Evolutionary conservation across 2,797 vertebrate genomes (phyloP), one percentile per base, ranked within the genome.

Genomic region (Sorex maritimensis): DNA sequence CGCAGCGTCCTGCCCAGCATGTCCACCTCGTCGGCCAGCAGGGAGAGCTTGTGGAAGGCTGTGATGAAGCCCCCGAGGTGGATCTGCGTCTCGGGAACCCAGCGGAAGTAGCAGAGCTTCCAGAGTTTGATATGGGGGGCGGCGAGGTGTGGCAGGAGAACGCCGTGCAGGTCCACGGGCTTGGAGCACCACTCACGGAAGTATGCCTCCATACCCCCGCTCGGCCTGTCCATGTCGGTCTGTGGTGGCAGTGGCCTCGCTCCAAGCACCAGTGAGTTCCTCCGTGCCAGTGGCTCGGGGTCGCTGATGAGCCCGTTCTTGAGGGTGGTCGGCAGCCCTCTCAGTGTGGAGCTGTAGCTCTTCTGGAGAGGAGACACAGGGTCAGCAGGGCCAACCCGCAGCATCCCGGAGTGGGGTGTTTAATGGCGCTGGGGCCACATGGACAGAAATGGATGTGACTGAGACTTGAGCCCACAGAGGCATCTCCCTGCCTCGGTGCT

Each of bases 61-160:
- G 99, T 98, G 97, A 99, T 97, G 96, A 98, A 96, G 89, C 99
- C 99, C 0, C 99, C 99, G 0, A 97, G 97, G 46, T 96, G 96
- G 94, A 99, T 99, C 98, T 99, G 99, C 19, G 98, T 98, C 97
- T 99, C 99, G 0, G 99, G 99, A 52, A 99, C 98, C 99, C 99
- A 99, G 95, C 99, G 99, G 69, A 99, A 98, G 97, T 99, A 99
- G 97, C 98, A 99, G 4, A 99, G 99, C 96, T 99, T 99, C 99
- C 99, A 99, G 28, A 99, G 98, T 86, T 98, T 98, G 49, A 99
- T 88, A 83, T 99, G 99, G 0, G 98, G 98, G 28, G 99, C 98
- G 0, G 99, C 98, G 77, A 99, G 94, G 9, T 96, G 98, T 1
- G 99, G 99, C 38, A 99, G 97, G 38, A 99, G 97, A 0, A 98